phyloP scores from a whole-genome alignment of 2,113 vertebrate species.

The Pomatostomus ruficeps region DNA sequence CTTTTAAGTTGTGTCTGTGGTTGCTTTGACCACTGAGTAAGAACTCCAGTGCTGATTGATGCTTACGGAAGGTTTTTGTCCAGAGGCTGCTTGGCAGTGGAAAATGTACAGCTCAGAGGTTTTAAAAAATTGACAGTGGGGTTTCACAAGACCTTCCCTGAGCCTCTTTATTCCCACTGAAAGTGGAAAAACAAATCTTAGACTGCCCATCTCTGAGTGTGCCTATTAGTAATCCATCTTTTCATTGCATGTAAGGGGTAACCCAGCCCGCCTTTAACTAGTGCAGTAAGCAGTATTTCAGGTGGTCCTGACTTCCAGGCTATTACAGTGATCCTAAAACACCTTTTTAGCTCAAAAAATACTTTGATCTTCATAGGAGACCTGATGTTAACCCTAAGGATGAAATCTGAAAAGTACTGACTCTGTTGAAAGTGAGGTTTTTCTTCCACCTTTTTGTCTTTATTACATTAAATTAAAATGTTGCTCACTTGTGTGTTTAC shows the following conservation, averaged over 20 bases:
- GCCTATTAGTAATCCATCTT: background rate
- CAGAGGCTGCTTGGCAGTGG: background rate
- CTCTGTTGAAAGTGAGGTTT: background rate
- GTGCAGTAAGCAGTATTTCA: background rate
- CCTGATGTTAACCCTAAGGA: background rate
- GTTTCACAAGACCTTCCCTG: background rate
- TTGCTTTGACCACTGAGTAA: background rate
- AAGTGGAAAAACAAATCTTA: background rate
- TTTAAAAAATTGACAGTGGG: background rate
- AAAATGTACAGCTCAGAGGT: background rate
- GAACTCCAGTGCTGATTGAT: background rate
- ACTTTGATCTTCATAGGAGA: background rate
- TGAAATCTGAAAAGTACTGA: background rate
- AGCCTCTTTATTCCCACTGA: background rate
- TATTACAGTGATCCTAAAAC: background rate
- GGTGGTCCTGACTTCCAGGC: background rate
- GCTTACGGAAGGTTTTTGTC: background rate
- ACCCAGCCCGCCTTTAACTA: background rate
- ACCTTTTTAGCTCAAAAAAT: background rate
- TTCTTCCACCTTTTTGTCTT: background rate
- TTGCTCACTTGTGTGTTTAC: background rate
- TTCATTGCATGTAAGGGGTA: background rate
- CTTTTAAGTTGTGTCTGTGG: conserved; percentile 38
- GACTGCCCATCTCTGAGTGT: background rate
- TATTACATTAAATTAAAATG: background rate